Evolutionary conservation across 2,113 vertebrate species (phyloP), one percentile per base, ranked within the genome.

Genomic region (Crotophaga sulcirostris): DNA sequence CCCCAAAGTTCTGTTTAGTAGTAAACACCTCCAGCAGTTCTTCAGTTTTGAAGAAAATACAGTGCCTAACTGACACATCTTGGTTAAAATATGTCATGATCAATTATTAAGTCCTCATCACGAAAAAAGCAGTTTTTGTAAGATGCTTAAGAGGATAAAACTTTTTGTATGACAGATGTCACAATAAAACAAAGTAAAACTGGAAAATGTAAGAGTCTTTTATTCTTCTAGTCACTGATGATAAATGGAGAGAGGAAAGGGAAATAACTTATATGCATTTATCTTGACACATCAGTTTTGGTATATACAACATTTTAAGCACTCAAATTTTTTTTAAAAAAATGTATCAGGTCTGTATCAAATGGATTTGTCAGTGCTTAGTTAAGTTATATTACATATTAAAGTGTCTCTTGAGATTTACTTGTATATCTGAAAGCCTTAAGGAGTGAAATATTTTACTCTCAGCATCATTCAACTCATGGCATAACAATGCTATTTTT

Each of bases 151-250:
- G 87, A 95, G 58, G 69, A 96, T 91, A 94, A 95, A 95, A 92
- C 76, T 91, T 91, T 89, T 89, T 95, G 77, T 34, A 55, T 75
- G 87, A 92, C 83, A 94, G 63, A 85, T 97, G 88, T 87, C 93
- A 91, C 81, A 96, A 94, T 93, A 97, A 93, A 95, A 89, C 74
- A 93, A 93, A 96, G 67, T 86, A 62, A 81, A 95, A 92, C 76
- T 49, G 72, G 45, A 88, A 96, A 84, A 88, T 55, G 47, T 52
- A 66, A 49, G 6, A 60, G 56, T 67, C 52, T 94, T 77, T 73
- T 89, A 86, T 87, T 89, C 56, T 84, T 81, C 68, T 36, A 75
- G 42, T 80, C 64, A 54, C 19, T 74, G 84, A 66, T 91, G 81
- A 90, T 67, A 94, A 92, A 95, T 9, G 23, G 60, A 29, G 42